Base-by-base conservation (phyloP, 2,113 vertebrate species). In the Trochalopteron elliotii region DNA sequence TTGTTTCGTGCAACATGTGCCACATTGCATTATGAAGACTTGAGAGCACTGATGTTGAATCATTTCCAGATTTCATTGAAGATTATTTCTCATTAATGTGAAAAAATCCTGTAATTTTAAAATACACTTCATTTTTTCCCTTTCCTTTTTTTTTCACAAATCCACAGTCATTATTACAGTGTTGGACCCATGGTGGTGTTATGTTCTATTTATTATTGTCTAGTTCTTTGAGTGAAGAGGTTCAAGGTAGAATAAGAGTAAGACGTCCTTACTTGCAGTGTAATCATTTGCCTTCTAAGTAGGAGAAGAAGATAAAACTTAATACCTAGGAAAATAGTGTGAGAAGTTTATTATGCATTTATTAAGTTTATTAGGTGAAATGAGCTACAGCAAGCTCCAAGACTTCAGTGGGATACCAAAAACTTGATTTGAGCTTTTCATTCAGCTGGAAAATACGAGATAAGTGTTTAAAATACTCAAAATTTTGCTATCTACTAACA, bases 41-140 rank as follows among this genome's bases (percentile, higher is more conserved):
- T 53, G 42, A 76, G 35, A 78, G 39, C 31, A 21, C 28, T 83
- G 60, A n/a, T 63, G 28, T 93, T 82, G 70, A 87, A 77, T 74
- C 23, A 7, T 94, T 95, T 93, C 35, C 77, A 90, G 57, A 70
- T 45, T 57, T 92, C 60, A n/a, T 61, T 96, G 55, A 57, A 82
- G 77, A 68, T 83, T 81, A 71, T 57, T 93, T 44, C 37, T 53
- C 52, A 86, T 27, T 70, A 42, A 61, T 93, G 7, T 87, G 35
- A 90, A 96, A 91, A 91, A 89, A 75, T 42, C 8, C 10, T 78
- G 13, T 7, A 18, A 30, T 71, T 84, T 68, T 40, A 55, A 55
- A 72, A 68, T 1, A 35, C 5, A 59, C 71, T 40, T 6, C 4
- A 0, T 39, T 65, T 59, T 75, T 83, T 55, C 3, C 84, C 23